These are phyloP conservation scores for Trachops cirrhosus DNA, from an alignment of 2,797 vertebrate species.

Conservation along the genomic window DNA sequence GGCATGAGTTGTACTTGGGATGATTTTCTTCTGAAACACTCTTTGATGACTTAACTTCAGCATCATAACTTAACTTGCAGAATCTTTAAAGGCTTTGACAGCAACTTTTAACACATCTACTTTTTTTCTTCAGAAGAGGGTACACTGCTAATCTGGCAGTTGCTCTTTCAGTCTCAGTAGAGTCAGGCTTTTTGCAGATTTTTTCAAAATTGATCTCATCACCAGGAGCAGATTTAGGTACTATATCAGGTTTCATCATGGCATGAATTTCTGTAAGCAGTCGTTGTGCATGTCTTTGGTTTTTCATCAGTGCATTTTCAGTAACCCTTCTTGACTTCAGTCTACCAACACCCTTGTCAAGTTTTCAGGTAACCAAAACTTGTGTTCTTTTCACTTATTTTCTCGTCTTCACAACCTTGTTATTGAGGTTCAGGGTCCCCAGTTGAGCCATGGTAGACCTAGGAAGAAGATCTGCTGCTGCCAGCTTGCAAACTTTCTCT, in stretches of 20 bases:
- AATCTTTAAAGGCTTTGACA: conserved; percentile 84
- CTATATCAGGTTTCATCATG: conserved; percentile 90
- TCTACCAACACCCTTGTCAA: background rate
- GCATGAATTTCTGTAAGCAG: conserved; percentile 92
- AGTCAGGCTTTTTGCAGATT: conserved; percentile 81
- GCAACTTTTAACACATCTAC: conserved; percentile 88
- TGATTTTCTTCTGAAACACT: conserved; percentile 61
- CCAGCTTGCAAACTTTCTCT: background rate
- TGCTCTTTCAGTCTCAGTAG: conserved; percentile 87
- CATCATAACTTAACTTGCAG: conserved; percentile 75
- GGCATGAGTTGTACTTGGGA: conserved; percentile 12
- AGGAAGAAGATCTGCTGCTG: background rate
- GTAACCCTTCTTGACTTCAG: conserved; percentile 77
- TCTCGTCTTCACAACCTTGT: background rate
- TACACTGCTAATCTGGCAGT: conserved; percentile 90
- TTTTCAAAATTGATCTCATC: conserved; percentile 90
- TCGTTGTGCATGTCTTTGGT: conserved; percentile 88
- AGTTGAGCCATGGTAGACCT: background rate
- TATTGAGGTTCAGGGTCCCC: background rate
- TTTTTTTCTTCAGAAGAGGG: conserved; percentile 88
- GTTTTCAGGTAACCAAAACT: background rate
- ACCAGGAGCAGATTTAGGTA: conserved; percentile 91
- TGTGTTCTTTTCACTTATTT: background rate
- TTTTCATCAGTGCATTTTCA: conserved; percentile 87
- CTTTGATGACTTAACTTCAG: conserved; percentile 47